Evolutionary conservation across 2,888 invertebrate species (phyloP).

Genomic region (Physocephala rufipes): DNA sequence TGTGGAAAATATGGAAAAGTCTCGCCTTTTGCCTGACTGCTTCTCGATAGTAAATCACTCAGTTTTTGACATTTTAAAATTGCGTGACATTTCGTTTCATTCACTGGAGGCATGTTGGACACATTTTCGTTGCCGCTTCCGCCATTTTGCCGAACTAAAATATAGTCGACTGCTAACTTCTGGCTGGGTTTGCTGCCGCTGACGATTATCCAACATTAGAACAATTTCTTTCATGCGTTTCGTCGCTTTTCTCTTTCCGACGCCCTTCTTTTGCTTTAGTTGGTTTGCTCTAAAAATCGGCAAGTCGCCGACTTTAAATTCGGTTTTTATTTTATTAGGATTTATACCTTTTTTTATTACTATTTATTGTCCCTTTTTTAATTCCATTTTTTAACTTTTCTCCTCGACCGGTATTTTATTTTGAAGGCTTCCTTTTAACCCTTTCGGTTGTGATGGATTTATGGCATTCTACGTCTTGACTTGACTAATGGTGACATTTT

Average conservation of each 20-base stretch:
- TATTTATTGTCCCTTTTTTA: no score
- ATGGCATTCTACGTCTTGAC: conserved; percentile 10
- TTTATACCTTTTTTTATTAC: background rate
- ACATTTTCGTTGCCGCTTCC: conserved; percentile 1
- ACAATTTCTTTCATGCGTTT: background rate
- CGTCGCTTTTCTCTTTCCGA: background rate
- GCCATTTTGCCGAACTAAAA: background rate
- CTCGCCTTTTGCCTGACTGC: conserved; percentile 45
- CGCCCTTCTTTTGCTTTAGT: background rate
- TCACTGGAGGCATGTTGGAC: conserved; percentile 52
- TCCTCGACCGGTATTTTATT: background rate
- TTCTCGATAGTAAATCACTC: conserved; percentile 64
- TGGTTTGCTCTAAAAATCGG: no score
- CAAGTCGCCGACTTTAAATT: background rate
- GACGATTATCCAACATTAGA: conserved; percentile 14
- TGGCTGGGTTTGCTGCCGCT: background rate
- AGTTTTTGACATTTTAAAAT: conserved; percentile 66
- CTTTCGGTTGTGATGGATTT: conserved; percentile 13
- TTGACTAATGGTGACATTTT: conserved; percentile 6
- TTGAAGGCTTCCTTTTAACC: background rate
- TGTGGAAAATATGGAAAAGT: conserved; percentile 4
- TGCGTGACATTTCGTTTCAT: conserved; percentile 67
- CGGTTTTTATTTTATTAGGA: background rate
- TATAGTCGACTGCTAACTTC: conserved; percentile 3
- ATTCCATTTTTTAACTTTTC: background rate